Evolutionary conservation across 2,113 vertebrate genomes (phyloP).

Genomic region (Trichomycterus rosablanca): DNA sequence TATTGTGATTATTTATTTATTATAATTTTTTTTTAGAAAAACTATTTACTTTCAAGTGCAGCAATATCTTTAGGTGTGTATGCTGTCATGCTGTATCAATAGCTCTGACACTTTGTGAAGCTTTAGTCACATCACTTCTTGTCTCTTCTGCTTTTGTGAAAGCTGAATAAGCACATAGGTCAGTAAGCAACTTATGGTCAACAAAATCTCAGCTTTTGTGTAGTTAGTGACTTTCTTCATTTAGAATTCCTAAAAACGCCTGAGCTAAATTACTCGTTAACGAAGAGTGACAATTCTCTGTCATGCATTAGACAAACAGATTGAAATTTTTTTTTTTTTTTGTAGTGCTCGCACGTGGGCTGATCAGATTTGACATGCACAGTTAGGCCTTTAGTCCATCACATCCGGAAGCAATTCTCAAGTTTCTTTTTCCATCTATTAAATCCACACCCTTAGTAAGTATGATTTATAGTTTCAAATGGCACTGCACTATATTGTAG

Average conservation of each 20-base stretch:
- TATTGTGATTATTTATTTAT: slow-evolving; percentile 43
- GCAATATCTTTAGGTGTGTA: slow-evolving; percentile 40
- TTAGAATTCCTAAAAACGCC: slow-evolving; percentile 9
- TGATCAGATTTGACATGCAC: slow-evolving; percentile 53
- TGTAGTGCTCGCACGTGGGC: slow-evolving; percentile 15
- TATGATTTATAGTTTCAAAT: slow-evolving; percentile 42
- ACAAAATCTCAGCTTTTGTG: slow-evolving; percentile 11
- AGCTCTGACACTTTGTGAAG: slow-evolving; percentile 54
- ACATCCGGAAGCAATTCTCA: slow-evolving; percentile 55
- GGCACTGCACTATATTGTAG: slow-evolving; percentile 38
- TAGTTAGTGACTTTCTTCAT: slow-evolving; percentile 11
- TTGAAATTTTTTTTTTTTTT: slow-evolving; percentile 32
- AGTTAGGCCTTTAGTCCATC: slow-evolving; percentile 14
- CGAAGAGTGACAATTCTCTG: background rate
- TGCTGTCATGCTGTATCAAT: slow-evolving; percentile 57
- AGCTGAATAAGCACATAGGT: slow-evolving; percentile 46
- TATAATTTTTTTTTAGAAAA: slow-evolving; percentile 49
- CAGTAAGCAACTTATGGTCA: slow-evolving; percentile 43
- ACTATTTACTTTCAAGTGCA: slow-evolving; percentile 57
- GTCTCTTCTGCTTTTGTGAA: slow-evolving; percentile 41
- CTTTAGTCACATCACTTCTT: slow-evolving; percentile 50
- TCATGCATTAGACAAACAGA: too few relatives aligned
- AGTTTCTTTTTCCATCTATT: slow-evolving; percentile 58
- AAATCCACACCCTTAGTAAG: slow-evolving; percentile 45
- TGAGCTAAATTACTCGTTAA: too few relatives aligned